Conservation (phyloP, 2,797 vertebrate genomes). For the Sphenodon punctatus region DNA sequence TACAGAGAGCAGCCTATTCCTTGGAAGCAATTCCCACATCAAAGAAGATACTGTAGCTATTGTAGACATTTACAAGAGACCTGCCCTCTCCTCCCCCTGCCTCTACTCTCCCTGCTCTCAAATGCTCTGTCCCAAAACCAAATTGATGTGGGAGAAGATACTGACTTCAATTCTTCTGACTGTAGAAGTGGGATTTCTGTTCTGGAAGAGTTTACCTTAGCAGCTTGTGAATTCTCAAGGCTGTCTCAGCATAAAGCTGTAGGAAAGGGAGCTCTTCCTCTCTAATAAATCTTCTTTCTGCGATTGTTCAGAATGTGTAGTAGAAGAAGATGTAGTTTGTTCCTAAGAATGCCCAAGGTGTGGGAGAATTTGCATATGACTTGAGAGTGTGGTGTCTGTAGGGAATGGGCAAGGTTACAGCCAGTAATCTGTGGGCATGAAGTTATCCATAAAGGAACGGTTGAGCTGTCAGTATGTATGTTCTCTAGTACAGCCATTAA, state of each 20-base stretch:
- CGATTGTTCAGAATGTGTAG: not conserved
- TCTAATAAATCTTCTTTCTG: too few species aligned
- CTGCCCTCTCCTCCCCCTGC: not conserved
- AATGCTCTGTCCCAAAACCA: not conserved
- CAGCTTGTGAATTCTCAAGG: not conserved
- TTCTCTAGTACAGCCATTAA: not conserved
- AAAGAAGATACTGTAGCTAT: not conserved
- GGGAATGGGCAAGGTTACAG: not conserved
- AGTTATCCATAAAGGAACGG: not conserved
- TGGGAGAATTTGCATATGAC: not conserved
- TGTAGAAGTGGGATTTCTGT: not conserved
- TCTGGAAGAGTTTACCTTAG: not conserved
- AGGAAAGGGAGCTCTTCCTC: not conserved
- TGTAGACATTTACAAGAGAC: not conserved
- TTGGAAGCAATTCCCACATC: not conserved
- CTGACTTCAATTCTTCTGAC: not conserved
- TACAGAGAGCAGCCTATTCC: too few species aligned
- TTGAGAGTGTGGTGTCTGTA: not conserved
- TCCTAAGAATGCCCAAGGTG: not conserved
- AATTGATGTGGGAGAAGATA: not conserved
- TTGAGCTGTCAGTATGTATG: rapidly evolving
- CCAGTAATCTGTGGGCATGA: not conserved
- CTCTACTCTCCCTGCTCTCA: not conserved
- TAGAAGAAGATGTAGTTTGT: not conserved
- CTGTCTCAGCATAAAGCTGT: not conserved